phyloP scores from a whole-genome alignment of 2,797 vertebrate genomes.

The Momotus momota region DNA sequence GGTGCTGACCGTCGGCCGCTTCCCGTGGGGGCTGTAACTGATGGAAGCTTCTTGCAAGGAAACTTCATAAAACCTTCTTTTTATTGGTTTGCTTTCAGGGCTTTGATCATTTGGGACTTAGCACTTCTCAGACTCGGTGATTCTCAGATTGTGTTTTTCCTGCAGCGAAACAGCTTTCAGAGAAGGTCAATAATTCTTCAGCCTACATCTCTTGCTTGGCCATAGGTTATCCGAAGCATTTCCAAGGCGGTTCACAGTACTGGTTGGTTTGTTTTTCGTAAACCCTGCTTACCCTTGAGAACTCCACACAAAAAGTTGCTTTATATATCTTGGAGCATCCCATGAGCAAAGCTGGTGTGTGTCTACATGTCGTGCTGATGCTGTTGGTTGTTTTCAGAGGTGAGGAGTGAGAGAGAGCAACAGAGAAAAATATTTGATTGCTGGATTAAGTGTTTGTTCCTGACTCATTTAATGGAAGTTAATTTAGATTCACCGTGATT shows the following conservation, averaged over 20 bases:
- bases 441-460: constrained; percentile 3
- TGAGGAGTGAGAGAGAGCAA: background rate
- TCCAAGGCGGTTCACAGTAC: background rate
- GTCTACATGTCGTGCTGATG: background rate
- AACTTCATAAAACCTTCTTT: constrained; percentile 1
- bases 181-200: background rate
- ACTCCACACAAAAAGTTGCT: background rate
- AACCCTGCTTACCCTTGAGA: background rate
- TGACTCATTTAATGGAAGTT: background rate
- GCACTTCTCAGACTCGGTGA: background rate
- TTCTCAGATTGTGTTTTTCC: background rate
- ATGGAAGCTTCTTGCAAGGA: constrained; percentile 6
- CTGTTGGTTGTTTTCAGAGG: background rate
- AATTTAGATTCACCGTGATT: background rate
- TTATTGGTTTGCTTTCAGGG: constrained; percentile 18
- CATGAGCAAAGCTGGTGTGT: background rate
- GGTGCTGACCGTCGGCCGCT: background rate
- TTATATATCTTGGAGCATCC: background rate
- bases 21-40: background rate
- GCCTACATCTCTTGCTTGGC: background rate
- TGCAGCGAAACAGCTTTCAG: background rate
- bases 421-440: background rate
- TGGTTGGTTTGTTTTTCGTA: background rate
- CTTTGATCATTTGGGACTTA: background rate
- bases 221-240: background rate